Conservation (phyloP, 2,888 invertebrate genomes). For the Nemurella pictetii region DNA sequence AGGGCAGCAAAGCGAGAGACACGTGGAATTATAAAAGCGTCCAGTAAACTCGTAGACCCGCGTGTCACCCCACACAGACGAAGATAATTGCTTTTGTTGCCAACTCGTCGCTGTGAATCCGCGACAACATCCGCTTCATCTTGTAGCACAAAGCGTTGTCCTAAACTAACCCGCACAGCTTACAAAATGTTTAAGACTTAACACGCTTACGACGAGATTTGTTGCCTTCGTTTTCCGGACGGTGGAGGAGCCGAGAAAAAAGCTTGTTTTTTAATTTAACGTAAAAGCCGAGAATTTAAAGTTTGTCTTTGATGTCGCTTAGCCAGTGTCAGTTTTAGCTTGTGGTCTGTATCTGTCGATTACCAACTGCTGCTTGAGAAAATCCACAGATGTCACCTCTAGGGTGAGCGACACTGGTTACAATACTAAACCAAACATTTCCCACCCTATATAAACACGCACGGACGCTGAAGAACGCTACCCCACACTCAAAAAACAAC, state of each 20-base stretch:
- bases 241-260: neutral
- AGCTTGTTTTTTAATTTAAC: neutral
- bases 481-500: neutral
- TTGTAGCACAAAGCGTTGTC: neutral
- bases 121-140: neutral
- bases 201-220: neutral
- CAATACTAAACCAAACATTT: too few relatives aligned
- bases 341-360: too few relatives aligned
- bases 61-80: neutral
- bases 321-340: too few relatives aligned
- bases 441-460: neutral
- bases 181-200: constrained; percentile 2
- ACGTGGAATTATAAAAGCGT: neutral
- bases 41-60: too few relatives aligned
- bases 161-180: neutral
- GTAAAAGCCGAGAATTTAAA: too few relatives aligned
- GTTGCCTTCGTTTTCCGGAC: too few relatives aligned
- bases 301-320: too few relatives aligned
- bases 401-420: too few relatives aligned
- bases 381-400: too few relatives aligned
- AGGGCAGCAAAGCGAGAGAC: neutral
- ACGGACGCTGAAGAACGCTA: neutral
- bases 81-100: neutral
- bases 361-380: too few relatives aligned
- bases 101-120: neutral